Evolutionary conservation across 2,888 invertebrate genomes (phyloP).

Genomic region (Gerosis bhagava): DNA sequence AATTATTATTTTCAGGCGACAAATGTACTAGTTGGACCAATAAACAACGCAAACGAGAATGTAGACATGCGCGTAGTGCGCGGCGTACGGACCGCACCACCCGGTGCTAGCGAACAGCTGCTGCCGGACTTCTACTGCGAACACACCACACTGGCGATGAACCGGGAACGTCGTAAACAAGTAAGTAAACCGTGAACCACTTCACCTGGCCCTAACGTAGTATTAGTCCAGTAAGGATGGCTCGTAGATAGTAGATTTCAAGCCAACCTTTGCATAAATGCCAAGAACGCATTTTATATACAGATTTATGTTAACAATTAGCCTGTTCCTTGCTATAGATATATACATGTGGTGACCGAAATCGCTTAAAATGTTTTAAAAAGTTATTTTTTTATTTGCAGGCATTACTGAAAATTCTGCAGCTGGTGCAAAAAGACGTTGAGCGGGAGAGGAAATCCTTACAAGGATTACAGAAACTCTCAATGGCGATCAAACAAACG

Average conservation of each 20-base stretch:
- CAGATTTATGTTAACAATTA: too few relatives aligned
- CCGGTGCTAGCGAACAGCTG: constrained; percentile 89
- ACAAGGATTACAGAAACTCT: constrained; percentile 94
- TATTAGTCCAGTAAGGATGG: too few relatives aligned
- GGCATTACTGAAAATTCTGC: constrained; percentile 92
- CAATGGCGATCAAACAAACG: constrained; percentile 92
- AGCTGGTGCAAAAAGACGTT: constrained; percentile 93
- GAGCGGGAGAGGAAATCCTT: constrained; percentile 95
- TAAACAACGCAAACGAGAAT: constrained; percentile 87
- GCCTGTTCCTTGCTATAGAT: too few relatives aligned
- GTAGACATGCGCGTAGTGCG: constrained; percentile 85
- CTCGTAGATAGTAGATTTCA: too few relatives aligned
- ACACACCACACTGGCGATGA: constrained; percentile 96
- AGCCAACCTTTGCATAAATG: too few relatives aligned
- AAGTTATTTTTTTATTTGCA: constrained; percentile 55
- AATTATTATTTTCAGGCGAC: constrained; percentile 84
- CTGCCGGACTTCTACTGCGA: constrained; percentile 97
- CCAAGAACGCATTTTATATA: too few relatives aligned
- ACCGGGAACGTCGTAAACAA: constrained; percentile 93
- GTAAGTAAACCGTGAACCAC: constrained; percentile 47
- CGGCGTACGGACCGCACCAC: constrained; percentile 86
- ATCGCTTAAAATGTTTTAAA: too few relatives aligned
- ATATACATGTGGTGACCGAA: too few relatives aligned
- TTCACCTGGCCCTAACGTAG: too few relatives aligned
- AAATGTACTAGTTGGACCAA: constrained; percentile 86